These are phyloP conservation scores for Sebastiscus tertius DNA, from an alignment of 2,797 vertebrate genomes.

Conservation along the genomic window DNA sequence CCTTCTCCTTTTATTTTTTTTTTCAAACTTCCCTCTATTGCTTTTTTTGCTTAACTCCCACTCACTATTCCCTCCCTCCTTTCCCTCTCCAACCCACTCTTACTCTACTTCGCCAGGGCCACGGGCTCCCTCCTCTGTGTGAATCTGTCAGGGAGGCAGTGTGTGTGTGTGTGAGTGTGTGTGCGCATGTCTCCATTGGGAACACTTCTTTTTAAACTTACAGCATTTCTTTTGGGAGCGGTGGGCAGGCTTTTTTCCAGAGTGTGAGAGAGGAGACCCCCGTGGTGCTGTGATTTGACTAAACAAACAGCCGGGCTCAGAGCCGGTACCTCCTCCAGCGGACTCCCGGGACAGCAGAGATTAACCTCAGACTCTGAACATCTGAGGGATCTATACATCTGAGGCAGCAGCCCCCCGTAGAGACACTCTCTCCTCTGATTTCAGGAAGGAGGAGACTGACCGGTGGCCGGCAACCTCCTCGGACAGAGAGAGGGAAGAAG, in stretches of 20 bases:
- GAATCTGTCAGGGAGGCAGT: constrained; percentile 62
- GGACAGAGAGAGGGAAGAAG: constrained; percentile 35
- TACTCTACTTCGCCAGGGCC: constrained; percentile 55
- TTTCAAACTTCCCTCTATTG: constrained; percentile 54
- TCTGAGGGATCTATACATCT: constrained; percentile 77
- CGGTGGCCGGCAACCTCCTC: constrained; percentile 36
- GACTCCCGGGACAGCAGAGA: constrained; percentile 74
- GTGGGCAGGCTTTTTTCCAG: constrained; percentile 37
- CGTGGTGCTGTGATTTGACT: constrained; percentile 79
- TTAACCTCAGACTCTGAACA: constrained; percentile 78
- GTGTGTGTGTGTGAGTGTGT: constrained; percentile 20
- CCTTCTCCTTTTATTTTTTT: constrained; percentile 13
- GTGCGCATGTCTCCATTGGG: constrained; percentile 43
- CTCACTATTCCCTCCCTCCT: constrained; percentile 42
- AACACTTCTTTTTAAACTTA: constrained; percentile 51
- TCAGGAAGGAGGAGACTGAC: constrained; percentile 43
- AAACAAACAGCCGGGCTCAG: constrained; percentile 80
- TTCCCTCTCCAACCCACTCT: constrained; percentile 27
- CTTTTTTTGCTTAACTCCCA: constrained; percentile 44
- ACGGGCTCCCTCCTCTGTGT: constrained; percentile 63
- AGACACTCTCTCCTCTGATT: constrained; percentile 56
- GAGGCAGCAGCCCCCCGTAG: constrained; percentile 62
- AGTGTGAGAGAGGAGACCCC: constrained; percentile 65
- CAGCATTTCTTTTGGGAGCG: constrained; percentile 47
- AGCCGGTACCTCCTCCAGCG: constrained; percentile 63